Conservation (phyloP, 2,797 vertebrate species). For the Enteromius radiatus region DNA sequence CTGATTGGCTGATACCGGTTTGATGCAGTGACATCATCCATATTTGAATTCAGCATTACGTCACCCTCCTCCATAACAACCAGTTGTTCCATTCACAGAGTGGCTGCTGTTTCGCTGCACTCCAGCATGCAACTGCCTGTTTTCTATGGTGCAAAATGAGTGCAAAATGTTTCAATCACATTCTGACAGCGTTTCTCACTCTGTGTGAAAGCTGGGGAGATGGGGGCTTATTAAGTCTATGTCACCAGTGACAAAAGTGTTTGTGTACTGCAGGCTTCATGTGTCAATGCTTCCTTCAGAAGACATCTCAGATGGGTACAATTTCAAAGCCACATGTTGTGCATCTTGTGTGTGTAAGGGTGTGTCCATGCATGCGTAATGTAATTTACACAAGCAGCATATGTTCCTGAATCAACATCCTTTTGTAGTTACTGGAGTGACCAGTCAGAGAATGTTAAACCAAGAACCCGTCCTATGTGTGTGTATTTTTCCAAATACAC, state of each 20-base stretch:
- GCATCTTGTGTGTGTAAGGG: not conserved
- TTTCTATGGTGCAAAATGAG: conserved; percentile 4
- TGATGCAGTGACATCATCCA: conserved; percentile 42
- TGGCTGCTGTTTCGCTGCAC: not conserved
- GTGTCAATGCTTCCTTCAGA: not conserved
- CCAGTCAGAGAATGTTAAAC: not conserved
- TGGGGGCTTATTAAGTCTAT: not conserved
- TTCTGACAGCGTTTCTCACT: conserved; percentile 10
- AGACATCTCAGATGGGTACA: conserved; percentile 16
- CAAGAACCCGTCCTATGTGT: not conserved
- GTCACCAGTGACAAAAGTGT: not conserved
- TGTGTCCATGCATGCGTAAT: conserved; percentile 21
- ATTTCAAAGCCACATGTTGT: conserved; percentile 12
- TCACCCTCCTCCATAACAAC: conserved; percentile 24
- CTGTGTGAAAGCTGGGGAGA: not conserved
- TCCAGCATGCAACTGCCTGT: not conserved
- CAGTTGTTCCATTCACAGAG: conserved; percentile 16
- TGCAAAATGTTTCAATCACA: conserved; percentile 27
- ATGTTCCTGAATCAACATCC: not conserved
- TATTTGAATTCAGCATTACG: conserved; percentile 38
- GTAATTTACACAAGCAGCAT: conserved; percentile 15
- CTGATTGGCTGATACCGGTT: conserved; percentile 17
- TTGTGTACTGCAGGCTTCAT: not conserved
- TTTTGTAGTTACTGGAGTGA: conserved; percentile 8
- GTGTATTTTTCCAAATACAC: not conserved